Percentiles rank a stretch among this genome's conserved stretches.
These are phyloP conservation scores for Halichoeres trimaculatus DNA, from an alignment of 2,113 vertebrate species.

Conservation along the genomic window DNA sequence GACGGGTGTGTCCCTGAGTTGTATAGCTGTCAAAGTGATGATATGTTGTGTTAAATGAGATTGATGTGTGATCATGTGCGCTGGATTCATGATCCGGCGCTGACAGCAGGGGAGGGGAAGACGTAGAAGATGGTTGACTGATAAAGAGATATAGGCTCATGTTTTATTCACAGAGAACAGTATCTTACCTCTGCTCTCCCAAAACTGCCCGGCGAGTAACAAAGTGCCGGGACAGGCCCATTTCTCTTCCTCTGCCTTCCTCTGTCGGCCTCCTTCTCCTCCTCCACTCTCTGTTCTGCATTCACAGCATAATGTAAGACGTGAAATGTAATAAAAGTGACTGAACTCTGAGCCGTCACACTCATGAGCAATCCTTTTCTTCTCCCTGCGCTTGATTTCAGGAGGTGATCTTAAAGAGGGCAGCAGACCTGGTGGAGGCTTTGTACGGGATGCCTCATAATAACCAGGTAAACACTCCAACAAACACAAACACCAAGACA, in stretches of 20 bases:
- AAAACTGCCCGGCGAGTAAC: constrained; percentile 77
- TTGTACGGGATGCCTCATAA: constrained; percentile 83
- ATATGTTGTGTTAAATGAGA: constrained; percentile 80
- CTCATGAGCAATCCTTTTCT: constrained; percentile 68
- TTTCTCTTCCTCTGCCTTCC: constrained; percentile 74
- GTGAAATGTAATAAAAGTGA: constrained; percentile 81
- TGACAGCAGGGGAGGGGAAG: constrained; percentile 68
- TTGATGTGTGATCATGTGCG: constrained; percentile 68
- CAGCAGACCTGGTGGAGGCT: constrained; percentile 80
- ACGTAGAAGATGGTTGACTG: constrained; percentile 73
- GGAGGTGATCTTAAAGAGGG: constrained; percentile 83
- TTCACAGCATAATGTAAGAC: constrained; percentile 77
- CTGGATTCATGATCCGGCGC: constrained; percentile 61
- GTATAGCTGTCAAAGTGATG: constrained; percentile 68
- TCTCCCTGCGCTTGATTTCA: constrained; percentile 64
- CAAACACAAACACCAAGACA: constrained; percentile 4
- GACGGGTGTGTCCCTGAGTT: constrained; percentile 67
- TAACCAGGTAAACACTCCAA: constrained; percentile 73
- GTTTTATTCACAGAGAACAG: constrained; percentile 81
- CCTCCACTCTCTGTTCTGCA: constrained; percentile 72
- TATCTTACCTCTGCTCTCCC: constrained; percentile 70
- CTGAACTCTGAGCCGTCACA: constrained; percentile 71
- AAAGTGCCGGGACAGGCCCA: constrained; percentile 76
- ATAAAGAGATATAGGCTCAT: constrained; percentile 79
- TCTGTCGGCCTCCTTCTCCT: constrained; percentile 55